phyloP scores from a whole-genome alignment of 2,888 invertebrate genomes.

The Papilio gigon region DNA sequence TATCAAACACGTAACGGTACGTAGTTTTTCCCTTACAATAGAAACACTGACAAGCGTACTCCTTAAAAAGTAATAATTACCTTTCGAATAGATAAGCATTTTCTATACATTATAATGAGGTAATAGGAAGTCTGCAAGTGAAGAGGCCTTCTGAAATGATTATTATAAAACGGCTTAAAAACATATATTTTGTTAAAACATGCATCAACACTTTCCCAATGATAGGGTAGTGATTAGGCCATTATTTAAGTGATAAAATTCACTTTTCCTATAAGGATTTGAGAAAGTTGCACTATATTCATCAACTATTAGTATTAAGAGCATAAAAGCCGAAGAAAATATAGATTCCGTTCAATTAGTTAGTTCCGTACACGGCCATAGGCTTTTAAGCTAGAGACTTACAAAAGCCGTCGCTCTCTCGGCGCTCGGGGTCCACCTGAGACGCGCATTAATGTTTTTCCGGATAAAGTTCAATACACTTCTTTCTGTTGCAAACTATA shows the following conservation, averaged over 20 bases:
- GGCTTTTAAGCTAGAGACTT: constrained; percentile 34
- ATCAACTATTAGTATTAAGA: not conserved
- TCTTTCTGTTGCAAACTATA: constrained; percentile 1
- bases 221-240: not conserved
- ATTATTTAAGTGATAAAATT: too few species aligned
- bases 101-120: too few species aligned
- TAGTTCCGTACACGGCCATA: constrained; percentile 22
- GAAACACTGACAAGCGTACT: not conserved
- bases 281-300: not conserved
- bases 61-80: not conserved
- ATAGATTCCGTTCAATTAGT: constrained; percentile 33
- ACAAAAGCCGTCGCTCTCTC: constrained; percentile 28
- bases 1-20: constrained; percentile 14
- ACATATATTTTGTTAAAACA: not conserved
- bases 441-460: constrained; percentile 36
- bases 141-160: not conserved
- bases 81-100: not conserved
- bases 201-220: not conserved
- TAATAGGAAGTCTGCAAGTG: not conserved
- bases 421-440: constrained; percentile 25
- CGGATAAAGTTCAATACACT: constrained; percentile 21
- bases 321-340: constrained; percentile 17
- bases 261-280: not conserved
- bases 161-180: not conserved
- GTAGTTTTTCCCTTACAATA: not conserved